Percentiles rank a stretch among this genome's conserved stretches.
Evolutionary conservation across 2,888 invertebrate genomes (phyloP).

Genomic region (Cataglyphis altisquamis): DNA sequence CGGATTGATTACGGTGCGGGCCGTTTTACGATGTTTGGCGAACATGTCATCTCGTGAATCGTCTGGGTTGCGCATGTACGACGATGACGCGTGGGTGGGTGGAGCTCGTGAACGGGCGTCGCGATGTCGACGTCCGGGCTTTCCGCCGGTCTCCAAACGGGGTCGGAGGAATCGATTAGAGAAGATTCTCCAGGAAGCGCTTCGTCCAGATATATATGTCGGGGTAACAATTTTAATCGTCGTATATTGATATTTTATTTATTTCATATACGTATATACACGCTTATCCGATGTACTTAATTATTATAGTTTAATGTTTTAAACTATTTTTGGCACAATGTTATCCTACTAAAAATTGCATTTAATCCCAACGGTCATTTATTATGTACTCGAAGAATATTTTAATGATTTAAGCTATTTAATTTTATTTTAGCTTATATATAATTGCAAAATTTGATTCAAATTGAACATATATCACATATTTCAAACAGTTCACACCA

Average conservation of each 20-base stretch:
- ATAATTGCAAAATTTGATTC: no score
- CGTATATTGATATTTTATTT: slow-evolving; percentile 5
- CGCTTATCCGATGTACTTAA: not conserved
- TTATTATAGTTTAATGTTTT: not conserved
- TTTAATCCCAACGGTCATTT: not conserved
- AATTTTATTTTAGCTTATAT: not conserved
- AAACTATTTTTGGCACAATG: not conserved
- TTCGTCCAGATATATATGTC: slow-evolving; percentile 41
- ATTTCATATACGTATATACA: not conserved
- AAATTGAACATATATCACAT: no score
- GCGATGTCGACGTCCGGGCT: slow-evolving; percentile 72
- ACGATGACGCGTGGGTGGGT: slow-evolving; percentile 65
- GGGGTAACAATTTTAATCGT: not conserved
- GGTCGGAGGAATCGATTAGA: slow-evolving; percentile 68
- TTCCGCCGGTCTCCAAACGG: slow-evolving; percentile 64
- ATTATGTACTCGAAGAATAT: not conserved
- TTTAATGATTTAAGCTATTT: not conserved
- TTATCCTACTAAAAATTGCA: not conserved
- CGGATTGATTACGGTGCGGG: slow-evolving; percentile 83
- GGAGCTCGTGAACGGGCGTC: slow-evolving; percentile 73
- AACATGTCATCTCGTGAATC: slow-evolving; percentile 78
- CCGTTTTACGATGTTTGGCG: slow-evolving; percentile 83
- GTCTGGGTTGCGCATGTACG: slow-evolving; percentile 73
- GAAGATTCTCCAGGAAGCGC: slow-evolving; percentile 66
- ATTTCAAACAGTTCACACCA: no score